Base-by-base conservation (phyloP, 2,888 invertebrate species). In the Neoitamus cyanurus region DNA sequence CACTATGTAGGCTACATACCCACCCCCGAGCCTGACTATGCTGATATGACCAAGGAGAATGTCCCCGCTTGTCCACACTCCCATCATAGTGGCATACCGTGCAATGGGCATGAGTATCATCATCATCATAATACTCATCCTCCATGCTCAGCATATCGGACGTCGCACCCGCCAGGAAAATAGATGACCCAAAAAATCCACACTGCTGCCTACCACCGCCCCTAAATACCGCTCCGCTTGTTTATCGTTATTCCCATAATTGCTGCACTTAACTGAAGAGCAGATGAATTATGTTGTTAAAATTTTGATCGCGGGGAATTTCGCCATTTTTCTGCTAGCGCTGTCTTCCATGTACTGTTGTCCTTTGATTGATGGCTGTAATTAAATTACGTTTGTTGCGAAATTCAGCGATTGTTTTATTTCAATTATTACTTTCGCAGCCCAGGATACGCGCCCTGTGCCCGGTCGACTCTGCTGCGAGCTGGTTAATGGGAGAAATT, bases 261-360 rank as follows among this genome's bases (percentile, higher is more conserved):
- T 73, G 73, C 36, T 73, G 73, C 73, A 36, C 31, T 73, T 73
- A 73, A 73, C 34, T 20, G 37, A 34, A 34, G 36, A 34, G 36
- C 58, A n/a, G 15, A 73, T 73, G 73, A 73, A 34, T 73, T 73
- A 73, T 73, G 36, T 20, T n/a, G 36, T 73, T 73, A 73, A 73
- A 73, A 36, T 36, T 73, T 34, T 20, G 36, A 34, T 36, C 15
- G 20, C 6, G n/a, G 25, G 25, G 9, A 34, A 34, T 73, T 73
- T 73, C 15, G 11, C 73, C 73, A 15, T 20, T 20, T 25, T 25
- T 25, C 58, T 15, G 20, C 15, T 20, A 20, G 7, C 25, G 3
- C 42, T 58, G 15, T 58, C 58, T 15, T n/a, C 15, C 15, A 20
- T 15, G 48, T n/a, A n/a, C n/a, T 42, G 42, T 25, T 58, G 58